phyloP scores from a whole-genome alignment of 1,140 invertebrate species.

The Sycobia sp. region DNA sequence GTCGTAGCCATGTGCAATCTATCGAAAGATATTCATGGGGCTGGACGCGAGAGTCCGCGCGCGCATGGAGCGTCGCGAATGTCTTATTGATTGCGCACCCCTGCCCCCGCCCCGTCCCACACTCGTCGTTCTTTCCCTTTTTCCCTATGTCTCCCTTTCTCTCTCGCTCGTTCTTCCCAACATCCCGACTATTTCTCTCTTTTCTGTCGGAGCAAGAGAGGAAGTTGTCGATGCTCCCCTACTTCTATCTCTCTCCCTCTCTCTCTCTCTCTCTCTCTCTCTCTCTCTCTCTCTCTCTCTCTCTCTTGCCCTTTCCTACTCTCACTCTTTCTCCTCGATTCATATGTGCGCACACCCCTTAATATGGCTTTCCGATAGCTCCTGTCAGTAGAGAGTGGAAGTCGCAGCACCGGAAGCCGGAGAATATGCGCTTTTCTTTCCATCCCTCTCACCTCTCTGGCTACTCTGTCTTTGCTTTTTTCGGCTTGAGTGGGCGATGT shows the following conservation, averaged over 20 bases:
- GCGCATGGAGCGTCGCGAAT: constrained; percentile 56
- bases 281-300: too few species aligned
- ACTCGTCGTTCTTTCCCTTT: too few species aligned
- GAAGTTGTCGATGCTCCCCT: constrained; percentile 14
- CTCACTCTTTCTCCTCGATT: too few species aligned
- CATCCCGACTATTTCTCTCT: too few species aligned
- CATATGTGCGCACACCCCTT: constrained; percentile 13
- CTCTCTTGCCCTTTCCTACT: too few species aligned
- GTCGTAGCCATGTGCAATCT: constrained; percentile 62
- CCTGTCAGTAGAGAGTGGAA: not conserved
- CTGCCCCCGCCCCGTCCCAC: constrained; percentile 26
- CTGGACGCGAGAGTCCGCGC: constrained; percentile 11
- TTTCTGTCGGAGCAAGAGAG: not conserved
- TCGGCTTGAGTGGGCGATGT: not conserved
- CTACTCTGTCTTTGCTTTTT: constrained; percentile 5
- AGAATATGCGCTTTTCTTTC: constrained; percentile 11
- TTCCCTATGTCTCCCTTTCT: too few species aligned
- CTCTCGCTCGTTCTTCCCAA: too few species aligned
- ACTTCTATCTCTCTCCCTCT: too few species aligned
- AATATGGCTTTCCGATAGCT: constrained; percentile 28
- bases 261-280: not conserved
- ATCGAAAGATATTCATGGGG: constrained; percentile 64
- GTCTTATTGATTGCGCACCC: constrained; percentile 61
- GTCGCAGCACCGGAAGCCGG: constrained; percentile 16
- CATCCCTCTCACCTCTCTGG: too few species aligned